Conservation (phyloP, 2,888 invertebrate species). For the Orthosia gracilis region DNA sequence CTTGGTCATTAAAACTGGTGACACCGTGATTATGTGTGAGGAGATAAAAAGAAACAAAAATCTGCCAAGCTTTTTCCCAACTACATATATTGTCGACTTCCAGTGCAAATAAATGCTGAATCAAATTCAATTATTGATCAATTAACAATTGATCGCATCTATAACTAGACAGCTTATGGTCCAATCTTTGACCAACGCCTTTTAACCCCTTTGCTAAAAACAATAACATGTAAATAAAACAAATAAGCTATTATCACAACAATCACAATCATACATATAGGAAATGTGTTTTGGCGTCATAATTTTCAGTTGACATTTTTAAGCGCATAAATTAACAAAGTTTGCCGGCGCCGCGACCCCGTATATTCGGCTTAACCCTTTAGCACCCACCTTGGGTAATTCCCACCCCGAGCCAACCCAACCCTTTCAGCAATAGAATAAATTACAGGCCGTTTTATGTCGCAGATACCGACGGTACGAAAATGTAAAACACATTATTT, state of each 20-base stretch:
- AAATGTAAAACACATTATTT: constrained; percentile 91
- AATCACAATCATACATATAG: constrained; percentile 84
- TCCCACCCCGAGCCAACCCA: constrained; percentile 89
- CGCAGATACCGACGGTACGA: constrained; percentile 89
- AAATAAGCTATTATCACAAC: constrained; percentile 59
- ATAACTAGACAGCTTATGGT: not conserved
- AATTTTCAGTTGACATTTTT: constrained; percentile 91
- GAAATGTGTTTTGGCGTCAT: constrained; percentile 90
- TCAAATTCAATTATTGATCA: not conserved
- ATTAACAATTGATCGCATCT: not conserved
- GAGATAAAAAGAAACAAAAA: not conserved
- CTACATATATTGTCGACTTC: too few relatives aligned
- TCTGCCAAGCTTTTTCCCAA: not conserved
- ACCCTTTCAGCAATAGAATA: constrained; percentile 92
- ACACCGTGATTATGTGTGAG: not conserved
- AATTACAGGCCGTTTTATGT: constrained; percentile 91
- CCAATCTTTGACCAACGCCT: not conserved
- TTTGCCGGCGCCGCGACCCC: constrained; percentile 88
- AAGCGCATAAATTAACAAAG: constrained; percentile 91
- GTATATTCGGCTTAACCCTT: constrained; percentile 91
- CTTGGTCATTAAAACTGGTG: not conserved
- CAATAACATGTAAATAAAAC: constrained; percentile 44
- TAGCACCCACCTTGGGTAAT: constrained; percentile 91
- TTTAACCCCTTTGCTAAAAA: not conserved
- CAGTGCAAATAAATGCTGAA: too few relatives aligned